Evolutionary conservation across 2,888 invertebrate genomes (phyloP).

Genomic region (Campaea margaritaria): DNA sequence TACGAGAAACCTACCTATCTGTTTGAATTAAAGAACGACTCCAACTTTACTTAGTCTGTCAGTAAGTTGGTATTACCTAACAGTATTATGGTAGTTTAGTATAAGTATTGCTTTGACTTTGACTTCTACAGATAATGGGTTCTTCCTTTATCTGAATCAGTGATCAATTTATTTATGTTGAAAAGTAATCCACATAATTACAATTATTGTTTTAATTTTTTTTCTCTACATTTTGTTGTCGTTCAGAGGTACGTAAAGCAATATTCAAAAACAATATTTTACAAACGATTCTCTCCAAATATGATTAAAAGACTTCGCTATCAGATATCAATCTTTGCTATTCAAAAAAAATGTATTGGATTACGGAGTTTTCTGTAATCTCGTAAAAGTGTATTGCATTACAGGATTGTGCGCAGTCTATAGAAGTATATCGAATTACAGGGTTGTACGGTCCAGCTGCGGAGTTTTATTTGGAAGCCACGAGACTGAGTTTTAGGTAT

Average conservation of each 20-base stretch:
- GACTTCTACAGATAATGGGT: too few species aligned
- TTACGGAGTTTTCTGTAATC: background rate
- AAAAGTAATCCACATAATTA: too few species aligned
- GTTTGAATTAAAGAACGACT: constrained; percentile 14
- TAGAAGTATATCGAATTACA: constrained; percentile 44
- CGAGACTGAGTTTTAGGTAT: constrained; percentile 70
- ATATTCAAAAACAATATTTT: background rate
- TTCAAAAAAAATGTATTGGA: too few species aligned
- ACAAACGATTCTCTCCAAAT: background rate
- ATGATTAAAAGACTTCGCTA: constrained; percentile 5
- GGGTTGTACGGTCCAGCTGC: constrained; percentile 68
- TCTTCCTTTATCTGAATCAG: too few species aligned
- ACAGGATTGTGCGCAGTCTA: background rate
- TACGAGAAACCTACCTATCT: background rate
- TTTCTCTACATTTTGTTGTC: background rate
- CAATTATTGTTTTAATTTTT: background rate
- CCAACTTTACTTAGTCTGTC: background rate
- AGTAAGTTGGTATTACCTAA: constrained; percentile 1
- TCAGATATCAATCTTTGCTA: background rate
- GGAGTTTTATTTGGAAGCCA: constrained; percentile 75
- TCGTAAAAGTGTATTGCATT: constrained; percentile 26
- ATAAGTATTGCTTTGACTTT: constrained; percentile 4
- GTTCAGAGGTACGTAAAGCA: too few species aligned
- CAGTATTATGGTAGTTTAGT: too few species aligned
- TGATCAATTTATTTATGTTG: too few species aligned